Conservation (phyloP, 2,797 vertebrate genomes). For the Anableps anableps region DNA sequence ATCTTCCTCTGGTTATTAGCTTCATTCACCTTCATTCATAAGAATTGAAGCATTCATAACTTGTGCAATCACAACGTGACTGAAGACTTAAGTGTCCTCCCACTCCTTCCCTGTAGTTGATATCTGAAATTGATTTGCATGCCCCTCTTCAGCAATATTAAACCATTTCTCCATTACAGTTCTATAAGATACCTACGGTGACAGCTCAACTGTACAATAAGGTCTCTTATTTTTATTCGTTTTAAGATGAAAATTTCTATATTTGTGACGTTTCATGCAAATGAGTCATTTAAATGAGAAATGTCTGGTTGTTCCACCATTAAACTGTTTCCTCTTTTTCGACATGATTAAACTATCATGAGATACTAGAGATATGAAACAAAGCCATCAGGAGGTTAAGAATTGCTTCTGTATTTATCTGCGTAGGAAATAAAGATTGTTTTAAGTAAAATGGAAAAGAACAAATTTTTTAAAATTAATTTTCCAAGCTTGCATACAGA, state of each 20-base stretch:
- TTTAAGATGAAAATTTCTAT: neutral
- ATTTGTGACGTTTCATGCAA: neutral
- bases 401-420: neutral
- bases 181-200: neutral
- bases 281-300: neutral
- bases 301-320: neutral
- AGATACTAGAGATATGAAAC: neutral
- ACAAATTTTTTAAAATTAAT: too few species aligned
- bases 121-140: constrained; percentile 47
- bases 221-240: neutral
- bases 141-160: constrained; percentile 13
- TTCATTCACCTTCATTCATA: constrained; percentile 36
- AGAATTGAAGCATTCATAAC: constrained; percentile 39
- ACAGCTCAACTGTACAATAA: neutral
- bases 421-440: neutral
- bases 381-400: neutral
- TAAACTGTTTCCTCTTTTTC: neutral
- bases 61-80: constrained; percentile 48
- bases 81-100: constrained; percentile 39
- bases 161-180: neutral
- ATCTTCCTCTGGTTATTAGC: constrained; percentile 55
- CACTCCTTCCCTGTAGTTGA: constrained; percentile 36
- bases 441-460: too few species aligned
- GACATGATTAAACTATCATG: neutral
- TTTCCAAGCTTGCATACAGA: neutral